Base-by-base conservation (phyloP, 2,888 invertebrate species). In the Diadegma fenestrale region DNA sequence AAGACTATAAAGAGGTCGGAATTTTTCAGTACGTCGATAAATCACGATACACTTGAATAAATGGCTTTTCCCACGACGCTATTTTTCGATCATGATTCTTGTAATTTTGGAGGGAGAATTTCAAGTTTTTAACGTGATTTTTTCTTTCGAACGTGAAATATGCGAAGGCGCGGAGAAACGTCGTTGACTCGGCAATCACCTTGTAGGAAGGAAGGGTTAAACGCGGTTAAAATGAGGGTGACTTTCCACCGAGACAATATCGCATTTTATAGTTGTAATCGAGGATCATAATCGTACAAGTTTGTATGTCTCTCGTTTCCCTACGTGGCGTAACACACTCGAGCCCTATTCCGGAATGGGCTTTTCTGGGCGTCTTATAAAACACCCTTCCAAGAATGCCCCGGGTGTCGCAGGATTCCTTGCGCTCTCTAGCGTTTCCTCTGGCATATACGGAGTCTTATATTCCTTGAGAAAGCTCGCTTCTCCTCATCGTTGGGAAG, bases 231-330 rank as follows among this genome's bases (percentile, higher is more conserved):
- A 84, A 76, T 61, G 41, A 71, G 80, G 85, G 77, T 80, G 58
- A 37, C 17, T 64, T 66, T 77, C 77, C 64, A 48, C 79, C 72
- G 87, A 86, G 88, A 92, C 93, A 92, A 93, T 93, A 92, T 93
- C 92, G 91, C 93, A 91, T 94, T 94, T 94, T 94, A 93, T 93
- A 93, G 93, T 94, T 92, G 93, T 92, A 93, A 93, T 93, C 93
- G 93, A 91, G 90, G 91, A 93, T 93, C 91, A 92, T 94, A 94
- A 94, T 94, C 93, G 93, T 90, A 91, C 91, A 94, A 94, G 93
- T 94, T 94, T 93, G 92, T 93, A 92, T 90, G 92, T 91, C 91
- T 92, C 87, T 85, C 85, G 85, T 84, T 84, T 84, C 73, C 78
- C 87, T 86, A 71, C 87, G 80, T 68, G 61, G 82, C 78, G 66